Conservation (phyloP, 1,140 invertebrate species). For the Oscheius sp. region DNA sequence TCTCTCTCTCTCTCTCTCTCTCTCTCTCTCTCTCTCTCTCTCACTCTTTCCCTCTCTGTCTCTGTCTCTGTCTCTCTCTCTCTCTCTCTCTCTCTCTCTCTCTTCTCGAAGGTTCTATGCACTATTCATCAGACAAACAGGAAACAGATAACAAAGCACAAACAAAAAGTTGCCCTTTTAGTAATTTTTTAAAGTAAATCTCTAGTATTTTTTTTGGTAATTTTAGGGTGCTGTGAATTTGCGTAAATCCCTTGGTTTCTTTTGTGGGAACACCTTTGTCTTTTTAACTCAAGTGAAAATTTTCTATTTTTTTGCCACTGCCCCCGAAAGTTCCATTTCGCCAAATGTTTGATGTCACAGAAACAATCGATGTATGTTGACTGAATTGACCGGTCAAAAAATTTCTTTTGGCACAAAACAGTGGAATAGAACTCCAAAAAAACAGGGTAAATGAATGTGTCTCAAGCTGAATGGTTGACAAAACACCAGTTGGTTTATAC, state of each 20-base stretch:
- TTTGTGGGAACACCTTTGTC: neutral
- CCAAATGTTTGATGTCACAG: too few species aligned
- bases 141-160: neutral
- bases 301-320: too few species aligned
- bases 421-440: too few species aligned
- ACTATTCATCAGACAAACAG: neutral
- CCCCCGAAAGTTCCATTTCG: too few species aligned
- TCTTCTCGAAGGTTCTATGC: neutral
- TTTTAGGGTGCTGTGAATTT: neutral
- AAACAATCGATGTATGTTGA: too few species aligned
- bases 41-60: neutral
- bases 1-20: neutral
- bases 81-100: neutral
- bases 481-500: too few species aligned
- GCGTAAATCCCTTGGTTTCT: neutral
- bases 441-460: too few species aligned
- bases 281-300: too few species aligned
- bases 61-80: neutral
- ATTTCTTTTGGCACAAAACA: too few species aligned
- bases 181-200: neutral
- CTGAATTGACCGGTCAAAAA: too few species aligned
- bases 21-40: neutral
- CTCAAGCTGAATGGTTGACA: too few species aligned
- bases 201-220: neutral
- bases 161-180: neutral